Conservation (phyloP, 2,113 vertebrate genomes). For the Cyprinodon tularosa region DNA sequence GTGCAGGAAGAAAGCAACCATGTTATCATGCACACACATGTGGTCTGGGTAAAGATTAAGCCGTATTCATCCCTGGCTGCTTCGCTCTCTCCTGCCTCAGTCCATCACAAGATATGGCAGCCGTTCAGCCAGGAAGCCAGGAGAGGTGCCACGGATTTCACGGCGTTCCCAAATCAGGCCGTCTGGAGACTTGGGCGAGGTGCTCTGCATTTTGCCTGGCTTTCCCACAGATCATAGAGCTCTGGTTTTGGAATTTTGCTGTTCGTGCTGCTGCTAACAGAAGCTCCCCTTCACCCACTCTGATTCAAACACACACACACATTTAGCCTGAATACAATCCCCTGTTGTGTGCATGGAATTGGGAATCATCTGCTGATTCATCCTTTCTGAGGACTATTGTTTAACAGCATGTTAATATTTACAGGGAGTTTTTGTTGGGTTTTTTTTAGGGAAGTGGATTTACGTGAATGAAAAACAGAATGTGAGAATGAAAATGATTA, state of each 20-base stretch:
- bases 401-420: constrained; percentile 67
- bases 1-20: constrained; percentile 80
- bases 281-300: constrained; percentile 48
- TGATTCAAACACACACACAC: constrained; percentile 35
- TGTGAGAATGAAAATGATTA: constrained; percentile 67
- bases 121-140: constrained; percentile 80
- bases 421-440: constrained; percentile 42
- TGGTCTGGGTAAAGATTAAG: constrained; percentile 86
- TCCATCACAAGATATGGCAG: constrained; percentile 85
- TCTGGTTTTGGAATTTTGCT: constrained; percentile 64
- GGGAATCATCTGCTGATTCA: constrained; percentile 74
- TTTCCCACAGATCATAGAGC: constrained; percentile 70
- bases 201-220: constrained; percentile 52
- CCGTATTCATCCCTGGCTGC: constrained; percentile 85
- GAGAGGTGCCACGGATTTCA: constrained; percentile 82
- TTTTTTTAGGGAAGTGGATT: constrained; percentile 57
- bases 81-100: constrained; percentile 81
- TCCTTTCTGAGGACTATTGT: constrained; percentile 70
- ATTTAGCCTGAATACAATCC: constrained; percentile 54
- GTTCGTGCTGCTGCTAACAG: constrained; percentile 49
- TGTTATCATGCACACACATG: constrained; percentile 87
- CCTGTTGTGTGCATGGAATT: constrained; percentile 67
- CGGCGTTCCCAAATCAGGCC: constrained; percentile 75
- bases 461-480: constrained; percentile 61
- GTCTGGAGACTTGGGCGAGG: constrained; percentile 74